phyloP scores from a whole-genome alignment of 2,888 invertebrate genomes.

The Bimastos eiseni region DNA sequence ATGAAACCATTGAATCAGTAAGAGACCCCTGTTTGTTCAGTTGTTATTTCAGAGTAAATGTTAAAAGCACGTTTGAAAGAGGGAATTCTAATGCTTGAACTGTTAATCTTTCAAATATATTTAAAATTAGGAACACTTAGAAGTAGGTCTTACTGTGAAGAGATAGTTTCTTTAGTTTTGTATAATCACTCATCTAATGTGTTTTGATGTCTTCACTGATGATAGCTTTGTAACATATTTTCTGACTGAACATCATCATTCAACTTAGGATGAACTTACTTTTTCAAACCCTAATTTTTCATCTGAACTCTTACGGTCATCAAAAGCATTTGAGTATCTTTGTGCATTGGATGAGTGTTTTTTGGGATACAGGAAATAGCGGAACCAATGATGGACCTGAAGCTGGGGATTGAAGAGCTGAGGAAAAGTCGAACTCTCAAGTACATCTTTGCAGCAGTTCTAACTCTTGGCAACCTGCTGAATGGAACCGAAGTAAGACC shows the following conservation, averaged over 20 bases:
- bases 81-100: background rate
- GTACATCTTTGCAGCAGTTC: constrained; percentile 86
- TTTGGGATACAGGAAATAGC: constrained; percentile 80
- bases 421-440: constrained; percentile 91
- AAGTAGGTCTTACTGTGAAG: background rate
- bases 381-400: constrained; percentile 96
- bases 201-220: too few relatives aligned
- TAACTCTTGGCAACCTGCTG: constrained; percentile 93
- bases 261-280: too few relatives aligned
- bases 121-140: background rate
- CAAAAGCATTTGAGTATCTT: too few relatives aligned
- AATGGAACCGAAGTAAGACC: constrained; percentile 75
- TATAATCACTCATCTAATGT: too few relatives aligned
- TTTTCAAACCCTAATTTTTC: too few relatives aligned
- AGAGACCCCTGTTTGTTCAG: background rate
- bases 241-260: too few relatives aligned
- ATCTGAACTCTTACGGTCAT: too few relatives aligned
- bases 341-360: background rate
- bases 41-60: background rate
- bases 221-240: background rate
- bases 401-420: constrained; percentile 90
- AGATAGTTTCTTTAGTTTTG: background rate
- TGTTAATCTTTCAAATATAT: background rate
- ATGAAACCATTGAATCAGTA: constrained; percentile 89
- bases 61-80: background rate